Evolutionary conservation across 1,140 invertebrate genomes (phyloP).

Genomic region (Musca domestica): DNA sequence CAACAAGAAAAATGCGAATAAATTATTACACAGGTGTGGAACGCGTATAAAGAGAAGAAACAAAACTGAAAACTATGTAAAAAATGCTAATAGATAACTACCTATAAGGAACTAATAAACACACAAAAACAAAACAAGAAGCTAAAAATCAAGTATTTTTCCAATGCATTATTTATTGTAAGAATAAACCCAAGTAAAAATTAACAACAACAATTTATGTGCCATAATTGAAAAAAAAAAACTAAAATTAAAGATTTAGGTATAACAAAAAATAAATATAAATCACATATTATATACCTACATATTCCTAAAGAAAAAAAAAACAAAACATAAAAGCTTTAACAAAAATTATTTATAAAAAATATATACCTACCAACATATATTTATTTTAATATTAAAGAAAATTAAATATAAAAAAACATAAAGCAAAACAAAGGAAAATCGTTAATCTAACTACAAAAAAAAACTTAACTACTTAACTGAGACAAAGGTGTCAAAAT

Average conservation of each 20-base stretch:
- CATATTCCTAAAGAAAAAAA: constrained; percentile 27
- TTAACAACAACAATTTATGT: constrained; percentile 31
- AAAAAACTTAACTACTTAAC: constrained; percentile 6
- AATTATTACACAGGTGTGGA: no score
- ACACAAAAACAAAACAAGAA: no score
- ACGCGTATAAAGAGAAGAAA: no score
- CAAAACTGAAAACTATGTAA: no score
- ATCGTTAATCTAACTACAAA: no score
- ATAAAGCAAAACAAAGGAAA: no score
- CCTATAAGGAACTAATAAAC: no score
- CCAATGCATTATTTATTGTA: constrained; percentile 1
- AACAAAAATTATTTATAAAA: not conserved
- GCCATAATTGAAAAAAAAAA: constrained; percentile 34
- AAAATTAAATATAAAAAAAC: constrained; percentile 34
- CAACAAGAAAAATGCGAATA: no score
- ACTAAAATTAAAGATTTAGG: constrained; percentile 27
- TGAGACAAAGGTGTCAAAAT: not conserved
- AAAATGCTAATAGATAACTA: no score
- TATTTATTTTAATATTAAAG: constrained; percentile 17
- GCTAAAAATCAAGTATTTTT: no score
- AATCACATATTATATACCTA: constrained; percentile 30
- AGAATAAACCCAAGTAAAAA: constrained; percentile 20
- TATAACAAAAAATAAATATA: no score
- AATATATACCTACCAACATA: constrained; percentile 12
- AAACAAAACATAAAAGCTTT: constrained; percentile 4